Conservation (phyloP, 1,140 invertebrate species). For the Bathynomus jamesi region DNA sequence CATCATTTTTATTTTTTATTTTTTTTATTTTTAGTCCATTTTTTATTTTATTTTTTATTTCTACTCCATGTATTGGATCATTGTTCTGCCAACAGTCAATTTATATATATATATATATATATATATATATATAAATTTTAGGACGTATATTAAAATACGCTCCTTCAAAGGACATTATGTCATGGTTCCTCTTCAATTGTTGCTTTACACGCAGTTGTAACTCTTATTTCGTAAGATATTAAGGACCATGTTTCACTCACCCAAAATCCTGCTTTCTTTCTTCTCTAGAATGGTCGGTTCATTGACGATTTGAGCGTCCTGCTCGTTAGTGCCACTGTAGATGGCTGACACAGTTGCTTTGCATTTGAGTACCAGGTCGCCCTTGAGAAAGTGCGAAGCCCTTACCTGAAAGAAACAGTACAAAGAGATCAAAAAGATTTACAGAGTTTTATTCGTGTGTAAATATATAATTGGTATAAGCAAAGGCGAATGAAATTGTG, state of each 20-base stretch:
- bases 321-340: slow-evolving; percentile 12
- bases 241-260: slow-evolving; percentile 2
- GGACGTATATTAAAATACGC: slow-evolving; percentile 9
- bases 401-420: slow-evolving; percentile 4
- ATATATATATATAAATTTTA: slow-evolving; percentile 10
- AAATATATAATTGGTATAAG: no score
- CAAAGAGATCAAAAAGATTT: no score
- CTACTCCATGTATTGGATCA: no score
- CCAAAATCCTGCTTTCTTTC: slow-evolving; percentile 8
- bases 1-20: no score
- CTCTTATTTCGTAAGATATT: background rate
- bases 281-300: slow-evolving; percentile 16
- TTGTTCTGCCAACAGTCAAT: no score
- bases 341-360: slow-evolving; percentile 13
- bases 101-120: slow-evolving; percentile 10
- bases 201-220: no score
- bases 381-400: slow-evolving; percentile 16
- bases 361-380: slow-evolving; percentile 18
- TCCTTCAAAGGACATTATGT: background rate
- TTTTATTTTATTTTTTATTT: no score
- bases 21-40: no score
- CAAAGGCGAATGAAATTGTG: no score
- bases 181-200: no score
- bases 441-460: no score
- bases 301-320: slow-evolving; percentile 8